These are phyloP conservation scores for Hippopotamyrus pictus DNA, from an alignment of 2,797 vertebrate genomes.

Conservation along the genomic window DNA sequence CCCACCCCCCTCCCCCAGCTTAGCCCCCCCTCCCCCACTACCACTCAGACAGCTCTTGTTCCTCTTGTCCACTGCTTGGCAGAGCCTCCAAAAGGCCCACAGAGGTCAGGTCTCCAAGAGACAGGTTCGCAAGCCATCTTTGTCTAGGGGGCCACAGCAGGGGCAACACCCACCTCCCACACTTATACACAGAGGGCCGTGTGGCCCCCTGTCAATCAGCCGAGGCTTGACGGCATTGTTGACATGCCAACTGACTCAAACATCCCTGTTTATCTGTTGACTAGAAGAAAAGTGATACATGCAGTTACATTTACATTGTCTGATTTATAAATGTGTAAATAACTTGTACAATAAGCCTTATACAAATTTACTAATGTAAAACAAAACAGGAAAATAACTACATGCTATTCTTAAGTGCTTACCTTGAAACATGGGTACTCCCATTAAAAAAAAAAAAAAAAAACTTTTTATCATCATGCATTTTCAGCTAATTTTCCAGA, in stretches of 20 bases:
- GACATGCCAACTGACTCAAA: background rate
- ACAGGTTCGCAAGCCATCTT: background rate
- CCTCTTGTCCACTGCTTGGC: background rate
- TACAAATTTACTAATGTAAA: background rate
- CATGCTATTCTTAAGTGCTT: background rate
- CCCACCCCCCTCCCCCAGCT: background rate
- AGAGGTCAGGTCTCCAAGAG: background rate
- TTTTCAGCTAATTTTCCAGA: background rate
- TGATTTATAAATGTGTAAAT: background rate
- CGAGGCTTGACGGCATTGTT: background rate
- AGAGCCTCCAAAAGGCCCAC: background rate
- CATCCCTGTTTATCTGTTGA: background rate
- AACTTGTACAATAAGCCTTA: background rate
- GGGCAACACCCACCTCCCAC: background rate
- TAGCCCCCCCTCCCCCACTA: background rate
- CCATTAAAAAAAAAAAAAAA: background rate
- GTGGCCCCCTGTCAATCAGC: background rate
- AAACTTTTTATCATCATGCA: background rate
- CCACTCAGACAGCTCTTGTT: background rate
- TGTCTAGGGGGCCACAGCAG: background rate
- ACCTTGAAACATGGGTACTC: background rate
- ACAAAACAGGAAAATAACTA: background rate
- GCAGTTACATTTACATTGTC: background rate
- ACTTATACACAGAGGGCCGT: background rate
- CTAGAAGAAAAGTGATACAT: background rate